A percentile compares a stretch with the other conserved stretches of the same genome.
These are phyloP conservation scores for Pammene aurita DNA, from an alignment of 2,888 invertebrate genomes.

Conservation along the genomic window DNA sequence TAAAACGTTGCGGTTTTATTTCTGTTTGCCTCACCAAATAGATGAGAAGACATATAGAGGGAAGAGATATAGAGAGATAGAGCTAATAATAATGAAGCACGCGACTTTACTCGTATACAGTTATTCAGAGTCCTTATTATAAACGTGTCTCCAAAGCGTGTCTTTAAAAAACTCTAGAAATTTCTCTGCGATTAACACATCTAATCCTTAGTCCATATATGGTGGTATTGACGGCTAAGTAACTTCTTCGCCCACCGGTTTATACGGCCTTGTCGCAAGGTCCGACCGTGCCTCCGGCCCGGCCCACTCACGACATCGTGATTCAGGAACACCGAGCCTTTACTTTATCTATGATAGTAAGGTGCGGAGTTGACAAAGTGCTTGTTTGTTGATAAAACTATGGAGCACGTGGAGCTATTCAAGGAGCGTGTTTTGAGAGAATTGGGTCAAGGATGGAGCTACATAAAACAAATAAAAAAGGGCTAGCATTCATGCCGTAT, in stretches of 20 bases:
- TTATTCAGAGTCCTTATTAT: background rate
- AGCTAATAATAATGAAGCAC: too few relatives aligned
- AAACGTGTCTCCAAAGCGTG: background rate
- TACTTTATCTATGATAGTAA: conserved; percentile 30
- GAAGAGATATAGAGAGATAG: too few relatives aligned
- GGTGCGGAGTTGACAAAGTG: conserved; percentile 19
- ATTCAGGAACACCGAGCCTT: conserved; percentile 37
- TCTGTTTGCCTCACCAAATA: too few relatives aligned
- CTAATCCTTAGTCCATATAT: conserved; percentile 57
- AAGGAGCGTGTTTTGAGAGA: background rate
- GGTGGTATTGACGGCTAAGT: conserved; percentile 63
- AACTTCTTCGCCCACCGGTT: conserved; percentile 64
- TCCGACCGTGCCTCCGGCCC: conserved; percentile 73
- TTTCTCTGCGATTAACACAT: conserved; percentile 31
- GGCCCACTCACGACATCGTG: conserved; percentile 47
- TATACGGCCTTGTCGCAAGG: conserved; percentile 78
- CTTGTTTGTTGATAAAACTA: conserved; percentile 28
- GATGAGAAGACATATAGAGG: too few relatives aligned
- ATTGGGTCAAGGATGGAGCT: background rate
- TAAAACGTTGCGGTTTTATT: too few relatives aligned
- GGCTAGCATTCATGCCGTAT: background rate
- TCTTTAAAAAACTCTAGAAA: too few relatives aligned
- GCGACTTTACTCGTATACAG: background rate
- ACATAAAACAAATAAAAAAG: background rate
- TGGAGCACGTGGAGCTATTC: background rate